These are phyloP conservation scores for Homarus gammarus DNA, from an alignment of 2,888 invertebrate genomes.

Conservation along the genomic window DNA sequence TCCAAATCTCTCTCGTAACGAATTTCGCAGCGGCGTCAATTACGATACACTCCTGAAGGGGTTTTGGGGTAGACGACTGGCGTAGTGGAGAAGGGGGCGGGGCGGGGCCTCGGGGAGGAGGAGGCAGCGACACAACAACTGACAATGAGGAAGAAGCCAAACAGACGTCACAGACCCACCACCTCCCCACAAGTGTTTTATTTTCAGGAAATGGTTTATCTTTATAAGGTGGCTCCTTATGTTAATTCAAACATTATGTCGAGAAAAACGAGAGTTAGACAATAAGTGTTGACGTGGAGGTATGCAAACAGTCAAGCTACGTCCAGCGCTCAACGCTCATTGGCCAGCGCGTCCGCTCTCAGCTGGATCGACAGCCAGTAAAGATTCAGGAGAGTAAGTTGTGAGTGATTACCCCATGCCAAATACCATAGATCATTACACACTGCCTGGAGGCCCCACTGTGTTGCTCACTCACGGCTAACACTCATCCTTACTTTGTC, in stretches of 20 bases:
- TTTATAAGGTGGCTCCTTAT: no score
- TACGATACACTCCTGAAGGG: background rate
- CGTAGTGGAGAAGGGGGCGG: no score
- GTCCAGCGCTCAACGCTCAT: constrained; percentile 12
- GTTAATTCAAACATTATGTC: background rate
- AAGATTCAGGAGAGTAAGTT: constrained; percentile 13
- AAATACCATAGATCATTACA: constrained; percentile 11
- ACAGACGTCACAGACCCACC: no score
- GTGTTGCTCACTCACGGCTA: no score
- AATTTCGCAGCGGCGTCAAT: background rate
- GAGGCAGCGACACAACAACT: no score
- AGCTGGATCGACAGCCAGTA: constrained; percentile 20
- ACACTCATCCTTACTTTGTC: no score
- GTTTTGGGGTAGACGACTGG: no score
- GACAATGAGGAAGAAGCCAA: no score
- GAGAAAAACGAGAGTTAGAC: constrained; percentile 18
- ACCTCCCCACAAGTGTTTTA: no score
- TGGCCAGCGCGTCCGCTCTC: constrained; percentile 23
- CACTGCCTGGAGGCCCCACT: background rate
- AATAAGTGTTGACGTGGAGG: no score
- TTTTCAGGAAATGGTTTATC: no score
- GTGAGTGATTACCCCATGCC: constrained; percentile 26
- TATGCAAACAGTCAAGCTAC: constrained; percentile 11
- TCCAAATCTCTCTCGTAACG: background rate
- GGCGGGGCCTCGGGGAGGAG: no score